These are phyloP conservation scores for Hyposoter didymator DNA, from an alignment of 2,888 invertebrate genomes.

Conservation along the genomic window DNA sequence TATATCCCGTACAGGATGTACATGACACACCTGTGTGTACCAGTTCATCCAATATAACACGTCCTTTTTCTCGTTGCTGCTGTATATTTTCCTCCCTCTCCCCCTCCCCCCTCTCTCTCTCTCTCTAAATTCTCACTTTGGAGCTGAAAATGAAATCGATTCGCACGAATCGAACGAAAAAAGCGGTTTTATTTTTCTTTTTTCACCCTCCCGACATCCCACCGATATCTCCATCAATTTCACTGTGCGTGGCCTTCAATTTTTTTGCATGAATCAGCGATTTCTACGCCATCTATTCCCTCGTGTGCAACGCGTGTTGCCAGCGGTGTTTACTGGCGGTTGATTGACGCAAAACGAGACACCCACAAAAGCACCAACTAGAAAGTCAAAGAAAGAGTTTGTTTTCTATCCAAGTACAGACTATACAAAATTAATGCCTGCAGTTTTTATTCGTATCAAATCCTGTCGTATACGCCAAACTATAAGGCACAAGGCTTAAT, in stretches of 20 bases:
- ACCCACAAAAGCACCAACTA: background rate
- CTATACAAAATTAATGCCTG: background rate
- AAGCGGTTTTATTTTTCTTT: constrained; percentile 19
- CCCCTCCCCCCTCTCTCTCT: background rate
- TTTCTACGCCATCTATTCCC: constrained; percentile 31
- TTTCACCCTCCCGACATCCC: constrained; percentile 30
- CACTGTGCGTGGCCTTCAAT: constrained; percentile 55
- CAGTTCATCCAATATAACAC: constrained; percentile 23
- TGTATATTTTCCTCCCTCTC: background rate
- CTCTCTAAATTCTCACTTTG: background rate
- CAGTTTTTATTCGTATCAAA: constrained; percentile 24
- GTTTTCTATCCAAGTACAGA: background rate
- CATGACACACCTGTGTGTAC: constrained; percentile 58
- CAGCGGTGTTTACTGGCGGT: constrained; percentile 15
- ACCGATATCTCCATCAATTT: constrained; percentile 65
- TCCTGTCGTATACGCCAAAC: background rate
- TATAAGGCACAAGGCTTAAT: constrained; percentile 25
- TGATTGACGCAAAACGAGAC: constrained; percentile 21
- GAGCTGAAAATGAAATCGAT: constrained; percentile 48
- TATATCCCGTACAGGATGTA: constrained; percentile 52
- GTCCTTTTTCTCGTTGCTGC: background rate
- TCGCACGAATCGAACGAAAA: constrained; percentile 42
- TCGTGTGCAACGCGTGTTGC: constrained; percentile 13
- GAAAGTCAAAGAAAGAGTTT: constrained; percentile 15
- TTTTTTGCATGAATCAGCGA: constrained; percentile 61